phyloP scores from a whole-genome alignment of 1,140 invertebrate genomes.

The Spodoptera frugiperda region DNA sequence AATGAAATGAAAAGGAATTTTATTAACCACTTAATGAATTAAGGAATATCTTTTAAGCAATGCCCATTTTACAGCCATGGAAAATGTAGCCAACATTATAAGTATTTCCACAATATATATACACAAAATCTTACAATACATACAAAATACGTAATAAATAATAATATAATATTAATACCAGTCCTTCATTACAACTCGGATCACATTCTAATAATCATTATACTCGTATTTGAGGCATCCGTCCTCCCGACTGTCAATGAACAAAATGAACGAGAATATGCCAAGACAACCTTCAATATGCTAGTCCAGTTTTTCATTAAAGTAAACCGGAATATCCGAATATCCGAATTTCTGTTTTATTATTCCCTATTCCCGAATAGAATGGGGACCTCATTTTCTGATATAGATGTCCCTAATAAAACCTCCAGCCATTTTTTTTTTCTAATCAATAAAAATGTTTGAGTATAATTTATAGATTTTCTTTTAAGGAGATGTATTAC shows the following conservation, averaged over 20 bases:
- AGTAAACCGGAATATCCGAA: conserved; percentile 21
- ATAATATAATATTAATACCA: not conserved
- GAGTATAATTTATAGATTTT: not conserved
- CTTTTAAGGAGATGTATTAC: not conserved
- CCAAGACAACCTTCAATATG: conserved; percentile 31
- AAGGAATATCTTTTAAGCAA: too few relatives aligned
- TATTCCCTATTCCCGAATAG: not conserved
- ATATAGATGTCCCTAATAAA: conserved; percentile 20
- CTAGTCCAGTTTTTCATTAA: conserved; percentile 40
- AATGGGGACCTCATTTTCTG: not conserved
- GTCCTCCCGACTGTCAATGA: conserved; percentile 14
- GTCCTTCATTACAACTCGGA: not conserved
- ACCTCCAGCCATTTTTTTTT: conserved; percentile 2
- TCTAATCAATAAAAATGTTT: not conserved
- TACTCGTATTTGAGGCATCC: conserved; percentile 36
- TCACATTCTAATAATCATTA: not conserved
- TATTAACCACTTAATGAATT: too few relatives aligned
- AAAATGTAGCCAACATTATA: too few relatives aligned
- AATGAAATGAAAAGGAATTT: too few relatives aligned
- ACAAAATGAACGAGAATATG: conserved; percentile 36
- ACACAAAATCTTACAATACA: too few relatives aligned
- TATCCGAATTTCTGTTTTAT: conserved; percentile 30
- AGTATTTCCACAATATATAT: too few relatives aligned
- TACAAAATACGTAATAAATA: not conserved
- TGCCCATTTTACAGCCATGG: too few relatives aligned